Evolutionary conservation across 1,140 invertebrate genomes (phyloP), one percentile per base, ranked within the genome.

Genomic region (Achatina immaculata): DNA sequence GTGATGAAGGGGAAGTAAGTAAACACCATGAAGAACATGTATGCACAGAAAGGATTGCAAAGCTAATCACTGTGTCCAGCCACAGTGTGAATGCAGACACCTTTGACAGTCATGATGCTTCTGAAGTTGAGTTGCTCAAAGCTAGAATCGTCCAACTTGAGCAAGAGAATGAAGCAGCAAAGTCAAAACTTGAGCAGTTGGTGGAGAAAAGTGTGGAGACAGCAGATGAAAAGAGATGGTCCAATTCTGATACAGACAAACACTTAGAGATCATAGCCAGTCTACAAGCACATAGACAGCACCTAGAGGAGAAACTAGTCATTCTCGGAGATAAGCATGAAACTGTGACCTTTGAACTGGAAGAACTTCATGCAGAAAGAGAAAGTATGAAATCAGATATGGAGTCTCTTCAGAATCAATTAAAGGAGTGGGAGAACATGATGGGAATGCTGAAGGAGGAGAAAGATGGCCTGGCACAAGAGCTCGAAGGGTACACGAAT

Each of bases 391-490:
- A 65, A 45, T 43, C 51, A 9, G 84, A 86, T 36, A 48, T 48
- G 0, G 85, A 86, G n/a, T 31, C 69, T 21, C 42, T 85, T 38
- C 82, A 83, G 31, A 72, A 69, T 4, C 74, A 83, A 34, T 71
- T 95, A 90, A 0, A 94, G 88, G 89, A 95, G 94, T 78, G 94
- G 94, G 90, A 91, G 65, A 83, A 85, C 65, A 82, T 90, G 81
- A 89, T 91, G 87, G 72, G 83, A 0, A 89, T 90, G 85, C 72
- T 90, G 73, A 87, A 88, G 72, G 83, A 84, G 36, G 90, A 91
- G 45, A 86, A 88, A 55, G 88, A 90, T 55, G 77, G 80, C 38
- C 84, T 88, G 36, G 77, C 86, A 28, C 81, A 86, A 31, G 87
- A 89, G 81, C 81, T 91, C 16, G 88, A 88, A 77, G 87, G 86